These are phyloP conservation scores for Cossypha heuglini DNA, from an alignment of 2,797 vertebrate species.

Conservation along the genomic window DNA sequence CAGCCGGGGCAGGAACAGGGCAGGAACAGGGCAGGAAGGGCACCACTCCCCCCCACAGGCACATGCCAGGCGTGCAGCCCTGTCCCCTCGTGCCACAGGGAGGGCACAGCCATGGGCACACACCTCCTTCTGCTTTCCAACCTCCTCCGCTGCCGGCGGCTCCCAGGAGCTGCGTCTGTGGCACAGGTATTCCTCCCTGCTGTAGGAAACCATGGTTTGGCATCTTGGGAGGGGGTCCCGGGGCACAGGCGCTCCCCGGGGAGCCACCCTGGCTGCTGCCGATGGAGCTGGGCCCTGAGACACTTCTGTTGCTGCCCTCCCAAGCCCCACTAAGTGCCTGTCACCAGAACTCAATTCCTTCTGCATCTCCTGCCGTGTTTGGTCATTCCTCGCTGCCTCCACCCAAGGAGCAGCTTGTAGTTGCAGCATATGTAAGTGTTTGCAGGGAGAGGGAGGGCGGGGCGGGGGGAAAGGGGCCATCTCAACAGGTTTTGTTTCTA, in stretches of 20 bases:
- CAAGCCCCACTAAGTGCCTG: constrained; percentile 73
- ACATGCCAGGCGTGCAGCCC: accelerated
- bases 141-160: not conserved
- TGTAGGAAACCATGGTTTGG: constrained; percentile 35
- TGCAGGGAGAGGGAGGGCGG: constrained; percentile 55
- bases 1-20: not conserved
- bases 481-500: constrained; percentile 54
- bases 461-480: constrained; percentile 26
- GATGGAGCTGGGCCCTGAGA: not conserved
- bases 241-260: not conserved
- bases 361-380: constrained; percentile 60
- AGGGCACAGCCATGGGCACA: not conserved
- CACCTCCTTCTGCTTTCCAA: not conserved
- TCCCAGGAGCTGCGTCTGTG: not conserved
- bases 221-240: not conserved
- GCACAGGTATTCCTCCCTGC: not conserved
- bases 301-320: constrained; percentile 39
- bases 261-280: accelerated
- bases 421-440: constrained; percentile 57
- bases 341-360: constrained; percentile 60
- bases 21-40: not conserved
- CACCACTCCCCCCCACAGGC: accelerated
- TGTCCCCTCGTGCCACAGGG: not conserved
- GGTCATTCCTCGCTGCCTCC: constrained; percentile 39
- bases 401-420: constrained; percentile 9